Base-by-base conservation (phyloP, 2,888 invertebrate genomes). In the Rhabditoides inermis region DNA sequence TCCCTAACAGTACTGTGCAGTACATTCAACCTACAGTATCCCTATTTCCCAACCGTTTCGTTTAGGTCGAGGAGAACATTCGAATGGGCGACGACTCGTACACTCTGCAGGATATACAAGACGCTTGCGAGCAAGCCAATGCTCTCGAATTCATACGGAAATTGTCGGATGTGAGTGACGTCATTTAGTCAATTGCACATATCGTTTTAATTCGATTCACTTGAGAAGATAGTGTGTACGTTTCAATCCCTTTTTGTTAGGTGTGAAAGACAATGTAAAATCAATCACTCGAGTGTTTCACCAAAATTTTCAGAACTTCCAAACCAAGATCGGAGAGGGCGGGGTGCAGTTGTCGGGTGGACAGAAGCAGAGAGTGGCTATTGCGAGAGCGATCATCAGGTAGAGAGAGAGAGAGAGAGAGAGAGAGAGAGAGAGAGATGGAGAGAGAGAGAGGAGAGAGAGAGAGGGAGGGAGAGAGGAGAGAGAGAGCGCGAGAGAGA, bases 51-150 rank as follows among this genome's bases (percentile, higher is more conserved):
- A 32, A 12, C 10, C 7, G 35, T 12, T 12, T 32, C 35, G 35
- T 7, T 12, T 32, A 12, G n/a, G 22, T 82, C 39, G 75, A 71
- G 5, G 80, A 81, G 57, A 81, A 82, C 62, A 81, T 81, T 51
- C 73, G 78, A 27, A 79, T 80, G 62, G 82, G 82, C 4, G 65
- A 70, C 46, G 65, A 68, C 5, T 60, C 60, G 2, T 64, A 71
- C 18, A 69, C 69, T 1, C 61, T 67, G 37, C 58, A 55, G 10
- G 65, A 69, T 18, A 60, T 72, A 46, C 57, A 64, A 10, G 58
- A 60, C 18, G 66, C 64, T 2, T 66, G 66, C 42, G 42, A 55
- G 39, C 53, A 56, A 51, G 70, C 79, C 1, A 80, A 80, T 63
- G 79, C 79, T 22, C 74, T 78, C 46, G 73, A 77, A 56, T 80